Evolutionary conservation across 2,113 vertebrate species (phyloP), one percentile per base, ranked within the genome.

Genomic region (Eleginops maclovinus): DNA sequence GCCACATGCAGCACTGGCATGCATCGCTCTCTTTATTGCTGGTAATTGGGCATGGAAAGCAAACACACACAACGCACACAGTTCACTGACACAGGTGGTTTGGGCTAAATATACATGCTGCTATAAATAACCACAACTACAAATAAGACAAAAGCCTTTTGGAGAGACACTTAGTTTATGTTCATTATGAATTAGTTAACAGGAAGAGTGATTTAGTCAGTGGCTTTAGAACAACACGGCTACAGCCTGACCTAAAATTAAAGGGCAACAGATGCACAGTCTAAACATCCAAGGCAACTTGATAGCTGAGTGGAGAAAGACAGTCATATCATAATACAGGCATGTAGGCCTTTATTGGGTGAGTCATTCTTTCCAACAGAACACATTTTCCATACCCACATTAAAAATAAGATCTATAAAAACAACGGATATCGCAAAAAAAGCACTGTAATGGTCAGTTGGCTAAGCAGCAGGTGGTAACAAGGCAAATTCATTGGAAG

Each of bases 81-180:
- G 80, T 70, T 77, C 84, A 82, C 84, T 78, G 83, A 89, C 89
- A 84, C 91, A 88, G 91, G 91, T 88, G 83, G 87, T 80, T 81
- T 70, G 16, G 51, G 72, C 91, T 93, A 93, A 92, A 93, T 92
- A 92, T 92, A 93, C 14, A 73, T 70, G 14, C 68, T 63, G 85
- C 91, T 94, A 94, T 93, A 93, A 93, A 94, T 94, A 94, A 84
- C 82, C 73, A 60, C 12, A 58, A 24, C 89, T 84, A 90, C 88
- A 92, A 87, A 88, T 85, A 87, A 83, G 65, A 61, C 67, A 77
- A 79, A 86, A 84, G 75, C 62, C 51, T 49, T 28, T 74, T 24
- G 83, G 58, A 83, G 83, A 86, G 82, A 54, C 69, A 79, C 46
- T 63, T 28, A 65, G 75, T 5, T 81, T 13, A 79, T 81, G 85